Evolutionary conservation across 2,888 invertebrate genomes (phyloP), one percentile per base, ranked within the genome.

Genomic region (Schizaphis graminum): DNA sequence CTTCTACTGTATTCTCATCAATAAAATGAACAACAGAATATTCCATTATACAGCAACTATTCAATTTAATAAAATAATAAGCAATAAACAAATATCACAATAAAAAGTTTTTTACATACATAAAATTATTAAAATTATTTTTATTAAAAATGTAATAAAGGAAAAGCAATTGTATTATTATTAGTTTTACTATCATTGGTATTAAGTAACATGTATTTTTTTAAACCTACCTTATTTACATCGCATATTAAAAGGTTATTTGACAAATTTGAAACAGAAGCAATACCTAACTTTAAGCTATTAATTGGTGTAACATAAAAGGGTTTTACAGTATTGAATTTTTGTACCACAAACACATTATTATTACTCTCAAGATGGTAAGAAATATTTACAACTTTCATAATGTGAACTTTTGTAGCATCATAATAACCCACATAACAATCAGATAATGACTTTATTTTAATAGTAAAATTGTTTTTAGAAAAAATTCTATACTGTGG

Each of bases 361-460:
- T 35, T 77, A 77, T 77, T 77, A 35, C 67, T 77, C n/a, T 77
- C 67, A 77, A 16, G n/a, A 77, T 77, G 67, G 35, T 77, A 77
- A 77, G n/a, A 77, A 77, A 77, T 77, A 77, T 77, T 77, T 77
- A n/a, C 28, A 16, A 77, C 67, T 77, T 77, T 77, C 67, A 77
- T 77, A 77, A 77, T 77, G 28, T n/a, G 35, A 77, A 77, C n/a
- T 77, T 77, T 35, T 77, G 28, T 11, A 35, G 11, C 35, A 77
- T 77, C 67, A 77, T n/a, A 77, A 77, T 67, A 67, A 67, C 67
- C n/a, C 28, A 67, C 67, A 67, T 67, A 67, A n/a, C n/a, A 77
- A 77, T 77, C 67, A 35, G 16, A 77, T 77, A 77, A 77, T 77
- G 67, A 77, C n/a, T 35, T 77, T 77, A 77, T 77, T 77, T 77